Evolutionary conservation across 2,113 vertebrate species (phyloP).

Genomic region (Girardinichthys multiradiatus): DNA sequence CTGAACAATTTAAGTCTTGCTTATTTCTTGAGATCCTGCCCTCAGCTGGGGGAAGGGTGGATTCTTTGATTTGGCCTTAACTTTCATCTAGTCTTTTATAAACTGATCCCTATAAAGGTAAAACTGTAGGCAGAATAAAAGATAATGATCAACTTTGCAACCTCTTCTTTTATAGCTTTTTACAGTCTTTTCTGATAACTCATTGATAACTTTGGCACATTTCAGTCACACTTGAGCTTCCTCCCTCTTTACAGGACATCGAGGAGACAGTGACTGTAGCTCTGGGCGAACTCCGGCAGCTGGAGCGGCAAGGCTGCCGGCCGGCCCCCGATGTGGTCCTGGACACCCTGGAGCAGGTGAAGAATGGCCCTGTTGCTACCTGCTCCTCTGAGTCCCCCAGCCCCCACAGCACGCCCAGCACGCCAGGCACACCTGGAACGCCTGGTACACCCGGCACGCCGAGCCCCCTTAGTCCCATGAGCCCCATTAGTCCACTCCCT

Average conservation of each 20-base stretch:
- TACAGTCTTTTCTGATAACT: too few relatives aligned
- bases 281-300: constrained; percentile 90
- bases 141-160: too few relatives aligned
- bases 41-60: too few relatives aligned
- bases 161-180: too few relatives aligned
- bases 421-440: constrained; percentile 69
- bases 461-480: constrained; percentile 87
- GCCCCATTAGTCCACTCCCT: constrained; percentile 77
- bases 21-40: too few relatives aligned
- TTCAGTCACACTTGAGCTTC: too few relatives aligned
- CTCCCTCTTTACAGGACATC: constrained; percentile 84
- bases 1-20: too few relatives aligned
- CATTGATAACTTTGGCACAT: too few relatives aligned
- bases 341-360: constrained; percentile 96
- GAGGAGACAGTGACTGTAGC: constrained; percentile 96
- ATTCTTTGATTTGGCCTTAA: too few relatives aligned
- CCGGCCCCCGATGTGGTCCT: constrained; percentile 95
- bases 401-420: constrained; percentile 83
- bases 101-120: too few relatives aligned
- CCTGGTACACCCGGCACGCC: constrained; percentile 85
- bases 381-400: constrained; percentile 93
- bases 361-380: constrained; percentile 84
- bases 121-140: too few relatives aligned
- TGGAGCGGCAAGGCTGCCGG: constrained; percentile 91
- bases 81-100: too few relatives aligned